Conservation (phyloP, 2,797 vertebrate genomes). For the Arremon brunneinucha region DNA sequence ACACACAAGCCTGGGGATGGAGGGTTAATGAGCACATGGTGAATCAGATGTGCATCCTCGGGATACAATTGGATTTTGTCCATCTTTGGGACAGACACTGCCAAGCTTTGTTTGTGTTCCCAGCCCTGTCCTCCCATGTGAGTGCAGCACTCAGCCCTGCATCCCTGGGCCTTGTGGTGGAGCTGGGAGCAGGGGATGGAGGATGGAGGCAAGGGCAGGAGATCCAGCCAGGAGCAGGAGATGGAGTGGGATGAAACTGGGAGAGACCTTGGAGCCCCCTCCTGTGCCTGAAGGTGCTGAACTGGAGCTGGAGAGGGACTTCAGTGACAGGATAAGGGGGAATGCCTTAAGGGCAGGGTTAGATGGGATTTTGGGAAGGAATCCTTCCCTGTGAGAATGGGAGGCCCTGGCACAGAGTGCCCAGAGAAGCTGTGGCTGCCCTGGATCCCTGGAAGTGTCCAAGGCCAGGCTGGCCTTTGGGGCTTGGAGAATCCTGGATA, state of each 20-base stretch:
- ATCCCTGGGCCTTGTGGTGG: not conserved
- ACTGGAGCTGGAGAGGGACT: not conserved
- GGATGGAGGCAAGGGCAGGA: not conserved
- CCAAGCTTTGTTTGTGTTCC: conserved; percentile 24
- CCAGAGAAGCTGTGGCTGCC: not conserved
- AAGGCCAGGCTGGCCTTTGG: fast-evolving
- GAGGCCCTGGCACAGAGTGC: not conserved
- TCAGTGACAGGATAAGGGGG: not conserved
- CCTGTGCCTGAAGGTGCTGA: not conserved
- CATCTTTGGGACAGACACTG: not conserved
- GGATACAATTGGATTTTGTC: conserved; percentile 34
- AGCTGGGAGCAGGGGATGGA: not conserved
- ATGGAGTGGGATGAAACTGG: not conserved
- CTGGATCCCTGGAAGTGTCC: not conserved
- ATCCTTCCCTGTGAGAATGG: not conserved
- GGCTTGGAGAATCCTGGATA: fast-evolving
- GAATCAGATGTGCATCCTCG: not conserved
- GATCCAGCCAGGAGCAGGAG: not conserved
- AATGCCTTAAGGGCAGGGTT: not conserved
- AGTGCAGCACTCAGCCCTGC: not conserved
- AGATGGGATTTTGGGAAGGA: not conserved
- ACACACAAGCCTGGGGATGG: fast-evolving
- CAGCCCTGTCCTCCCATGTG: not conserved
- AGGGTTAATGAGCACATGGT: not conserved
- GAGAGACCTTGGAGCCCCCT: not conserved